These are phyloP conservation scores for Zapus hudsonius DNA, from an alignment of 2,113 vertebrate species.

Conservation along the genomic window DNA sequence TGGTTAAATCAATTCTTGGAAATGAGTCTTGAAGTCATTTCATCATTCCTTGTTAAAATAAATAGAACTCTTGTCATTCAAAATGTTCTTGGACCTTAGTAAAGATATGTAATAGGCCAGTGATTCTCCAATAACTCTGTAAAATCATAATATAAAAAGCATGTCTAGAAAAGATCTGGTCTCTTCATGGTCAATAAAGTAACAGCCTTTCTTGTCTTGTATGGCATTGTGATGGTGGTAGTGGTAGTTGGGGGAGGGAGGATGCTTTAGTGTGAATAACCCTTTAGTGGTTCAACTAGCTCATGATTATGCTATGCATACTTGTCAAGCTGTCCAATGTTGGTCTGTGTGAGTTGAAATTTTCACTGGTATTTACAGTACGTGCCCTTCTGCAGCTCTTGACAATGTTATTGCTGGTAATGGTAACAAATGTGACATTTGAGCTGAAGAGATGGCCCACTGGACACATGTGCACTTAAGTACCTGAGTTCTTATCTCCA, in stretches of 20 bases:
- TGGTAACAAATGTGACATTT: background rate
- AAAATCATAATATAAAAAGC: conserved; percentile 2
- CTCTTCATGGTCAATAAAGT: conserved; percentile 13
- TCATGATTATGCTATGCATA: background rate
- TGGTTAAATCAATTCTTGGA: conserved; percentile 49
- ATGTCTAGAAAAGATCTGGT: conserved; percentile 34
- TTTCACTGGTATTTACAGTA: background rate
- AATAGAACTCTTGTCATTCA: conserved; percentile 11
- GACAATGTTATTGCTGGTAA: background rate
- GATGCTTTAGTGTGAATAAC: background rate
- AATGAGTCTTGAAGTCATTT: conserved; percentile 31
- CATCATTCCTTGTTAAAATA: conserved; percentile 32
- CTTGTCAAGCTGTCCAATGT: background rate
- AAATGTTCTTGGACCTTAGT: background rate
- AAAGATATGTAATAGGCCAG: background rate
- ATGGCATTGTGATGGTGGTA: background rate
- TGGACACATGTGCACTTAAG: too few relatives aligned
- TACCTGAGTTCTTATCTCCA: too few relatives aligned
- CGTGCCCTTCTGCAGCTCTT: background rate
- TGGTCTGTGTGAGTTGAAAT: background rate
- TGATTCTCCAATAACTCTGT: background rate
- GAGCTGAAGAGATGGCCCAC: too few relatives aligned
- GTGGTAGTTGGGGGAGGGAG: background rate
- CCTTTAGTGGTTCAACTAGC: background rate
- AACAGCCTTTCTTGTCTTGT: conserved; percentile 4